A percentile compares a stretch with the other conserved stretches of the same genome.
These are phyloP conservation scores for Cyprinella venusta DNA, from an alignment of 2,797 vertebrate genomes.

Conservation along the genomic window DNA sequence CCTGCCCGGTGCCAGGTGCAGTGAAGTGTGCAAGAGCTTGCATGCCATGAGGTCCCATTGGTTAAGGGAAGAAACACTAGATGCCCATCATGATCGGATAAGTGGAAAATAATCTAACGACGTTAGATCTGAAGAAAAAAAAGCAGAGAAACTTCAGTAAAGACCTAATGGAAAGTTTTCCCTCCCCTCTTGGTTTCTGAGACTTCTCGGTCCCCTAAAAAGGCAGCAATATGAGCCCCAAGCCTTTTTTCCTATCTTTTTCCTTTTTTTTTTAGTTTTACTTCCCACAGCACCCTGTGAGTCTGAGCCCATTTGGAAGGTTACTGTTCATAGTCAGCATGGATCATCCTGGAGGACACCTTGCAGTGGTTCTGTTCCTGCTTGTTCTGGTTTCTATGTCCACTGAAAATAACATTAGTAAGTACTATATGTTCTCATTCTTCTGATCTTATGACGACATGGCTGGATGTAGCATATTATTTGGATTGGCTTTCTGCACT, in stretches of 20 bases:
- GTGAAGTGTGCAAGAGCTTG: constrained; percentile 68
- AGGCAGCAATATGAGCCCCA: constrained; percentile 55
- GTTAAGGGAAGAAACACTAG: constrained; percentile 79
- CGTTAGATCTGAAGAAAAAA: constrained; percentile 53
- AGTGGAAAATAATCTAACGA: constrained; percentile 74
- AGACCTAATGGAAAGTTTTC: constrained; percentile 74
- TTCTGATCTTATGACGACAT: background rate
- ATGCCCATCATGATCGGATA: constrained; percentile 68
- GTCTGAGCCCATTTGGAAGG: constrained; percentile 56
- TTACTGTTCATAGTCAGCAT: constrained; percentile 68
- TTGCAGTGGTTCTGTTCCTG: constrained; percentile 67
- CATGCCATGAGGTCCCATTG: constrained; percentile 70
- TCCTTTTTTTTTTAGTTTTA: constrained; percentile 45
- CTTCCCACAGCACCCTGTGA: constrained; percentile 58
- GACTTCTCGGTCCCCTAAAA: constrained; percentile 65
- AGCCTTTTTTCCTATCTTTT: constrained; percentile 58
- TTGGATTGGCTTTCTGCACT: background rate
- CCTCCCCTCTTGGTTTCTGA: constrained; percentile 56
- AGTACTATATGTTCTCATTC: constrained; percentile 39
- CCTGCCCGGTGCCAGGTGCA: constrained; percentile 73
- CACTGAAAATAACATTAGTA: constrained; percentile 72
- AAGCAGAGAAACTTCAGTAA: constrained; percentile 44
- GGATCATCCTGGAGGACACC: constrained; percentile 66
- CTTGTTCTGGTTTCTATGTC: constrained; percentile 66
- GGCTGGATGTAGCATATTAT: background rate